Evolutionary conservation across 2,797 vertebrate genomes (phyloP).

Genomic region (Rhabdophis nuchalis): DNA sequence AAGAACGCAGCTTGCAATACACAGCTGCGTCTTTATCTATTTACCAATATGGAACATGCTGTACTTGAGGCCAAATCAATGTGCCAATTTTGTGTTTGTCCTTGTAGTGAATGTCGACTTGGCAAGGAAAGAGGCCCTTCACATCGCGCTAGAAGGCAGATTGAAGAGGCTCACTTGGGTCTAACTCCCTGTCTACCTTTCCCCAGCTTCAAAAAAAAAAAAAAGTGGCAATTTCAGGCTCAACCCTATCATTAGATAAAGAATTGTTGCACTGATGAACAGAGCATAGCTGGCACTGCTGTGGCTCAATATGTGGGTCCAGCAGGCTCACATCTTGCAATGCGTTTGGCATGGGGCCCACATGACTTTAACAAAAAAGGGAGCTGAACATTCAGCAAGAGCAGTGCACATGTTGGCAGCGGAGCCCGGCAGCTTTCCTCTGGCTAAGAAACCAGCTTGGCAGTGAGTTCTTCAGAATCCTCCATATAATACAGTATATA

Average conservation of each 20-base stretch:
- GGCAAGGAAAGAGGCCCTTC: constrained; percentile 24
- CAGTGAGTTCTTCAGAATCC: neutral
- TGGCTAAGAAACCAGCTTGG: neutral
- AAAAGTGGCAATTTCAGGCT: constrained; percentile 11
- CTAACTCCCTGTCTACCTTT: constrained; percentile 20
- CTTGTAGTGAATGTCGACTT: constrained; percentile 22
- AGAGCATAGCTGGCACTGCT: constrained; percentile 28
- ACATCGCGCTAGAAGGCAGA: constrained; percentile 22
- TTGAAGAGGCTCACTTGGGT: constrained; percentile 42
- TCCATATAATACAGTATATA: no score
- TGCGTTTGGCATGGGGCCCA: constrained; percentile 31
- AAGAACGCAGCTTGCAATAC: constrained; percentile 12
- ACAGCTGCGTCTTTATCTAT: constrained; percentile 14
- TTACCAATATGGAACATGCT: neutral
- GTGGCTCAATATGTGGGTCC: constrained; percentile 3
- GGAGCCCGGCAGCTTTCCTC: constrained; percentile 20
- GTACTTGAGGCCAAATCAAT: neutral
- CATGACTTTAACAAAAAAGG: constrained; percentile 24
- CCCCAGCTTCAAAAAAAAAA: neutral
- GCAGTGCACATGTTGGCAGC: neutral
- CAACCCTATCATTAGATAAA: constrained; percentile 43
- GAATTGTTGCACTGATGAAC: neutral
- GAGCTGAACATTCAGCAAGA: constrained; percentile 34
- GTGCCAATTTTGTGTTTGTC: constrained; percentile 18
- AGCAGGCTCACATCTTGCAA: constrained; percentile 38